These are phyloP conservation scores for Danio rerio DNA, from an alignment of 2,113 vertebrate species.

Conservation along the genomic window DNA sequence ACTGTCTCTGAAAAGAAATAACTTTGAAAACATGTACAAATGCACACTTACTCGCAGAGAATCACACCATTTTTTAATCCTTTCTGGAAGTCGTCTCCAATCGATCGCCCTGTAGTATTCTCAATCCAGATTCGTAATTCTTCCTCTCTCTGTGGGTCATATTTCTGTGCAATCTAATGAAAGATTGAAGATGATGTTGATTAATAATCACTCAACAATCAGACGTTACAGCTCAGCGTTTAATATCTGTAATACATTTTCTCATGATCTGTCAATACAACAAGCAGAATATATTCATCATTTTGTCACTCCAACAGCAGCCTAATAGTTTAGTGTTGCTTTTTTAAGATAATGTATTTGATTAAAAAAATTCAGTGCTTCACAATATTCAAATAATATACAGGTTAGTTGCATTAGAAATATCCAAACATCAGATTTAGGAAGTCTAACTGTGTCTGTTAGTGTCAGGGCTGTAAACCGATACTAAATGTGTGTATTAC, in stretches of 20 bases:
- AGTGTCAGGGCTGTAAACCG: not conserved
- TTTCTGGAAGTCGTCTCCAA: slow-evolving; percentile 91
- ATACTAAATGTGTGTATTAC: not conserved
- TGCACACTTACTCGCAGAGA: slow-evolving; percentile 88
- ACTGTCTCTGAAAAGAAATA: not conserved
- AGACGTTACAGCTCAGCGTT: not conserved
- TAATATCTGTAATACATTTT: not conserved
- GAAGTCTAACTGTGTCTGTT: not conserved
- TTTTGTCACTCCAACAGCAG: too few relatives aligned
- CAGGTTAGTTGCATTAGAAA: not conserved
- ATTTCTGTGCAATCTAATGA: slow-evolving; percentile 90
- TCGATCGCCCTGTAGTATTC: slow-evolving; percentile 79
- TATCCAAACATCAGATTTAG: not conserved
- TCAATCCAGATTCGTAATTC: slow-evolving; percentile 92
- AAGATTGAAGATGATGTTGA: not conserved
- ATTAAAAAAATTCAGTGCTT: too few relatives aligned
- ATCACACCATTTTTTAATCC: slow-evolving; percentile 88
- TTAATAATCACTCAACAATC: not conserved
- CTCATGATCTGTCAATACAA: too few relatives aligned
- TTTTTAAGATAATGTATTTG: too few relatives aligned
- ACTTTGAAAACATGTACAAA: too few relatives aligned
- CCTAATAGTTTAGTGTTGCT: too few relatives aligned
- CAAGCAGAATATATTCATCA: too few relatives aligned
- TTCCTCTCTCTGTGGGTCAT: slow-evolving; percentile 87
- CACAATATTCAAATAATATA: too few relatives aligned